These are phyloP conservation scores for Terrapene triunguis DNA, from an alignment of 2,113 vertebrate genomes.

Conservation along the genomic window DNA sequence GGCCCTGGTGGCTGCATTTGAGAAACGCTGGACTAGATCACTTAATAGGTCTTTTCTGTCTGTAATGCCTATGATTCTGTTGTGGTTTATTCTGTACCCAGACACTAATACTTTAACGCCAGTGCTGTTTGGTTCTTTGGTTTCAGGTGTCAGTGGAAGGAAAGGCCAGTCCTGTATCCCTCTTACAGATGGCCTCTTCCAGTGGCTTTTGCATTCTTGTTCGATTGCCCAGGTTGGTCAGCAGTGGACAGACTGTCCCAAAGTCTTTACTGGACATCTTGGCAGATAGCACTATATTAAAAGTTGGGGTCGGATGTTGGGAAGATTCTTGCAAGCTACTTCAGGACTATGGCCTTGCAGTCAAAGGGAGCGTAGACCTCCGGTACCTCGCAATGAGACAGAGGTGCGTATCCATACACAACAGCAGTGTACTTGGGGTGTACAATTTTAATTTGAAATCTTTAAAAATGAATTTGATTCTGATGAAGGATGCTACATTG, in stretches of 20 bases:
- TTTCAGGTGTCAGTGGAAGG: constrained; percentile 90
- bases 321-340: constrained; percentile 92
- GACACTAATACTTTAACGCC: background rate
- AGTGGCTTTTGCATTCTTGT: constrained; percentile 91
- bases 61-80: background rate
- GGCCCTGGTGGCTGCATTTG: too few relatives aligned
- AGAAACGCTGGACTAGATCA: background rate
- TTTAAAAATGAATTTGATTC: background rate
- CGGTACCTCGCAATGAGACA: constrained; percentile 90
- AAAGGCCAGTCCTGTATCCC: constrained; percentile 85
- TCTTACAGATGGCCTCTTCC: constrained; percentile 91
- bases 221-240: constrained; percentile 84
- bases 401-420: constrained; percentile 76
- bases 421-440: background rate
- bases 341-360: constrained; percentile 87
- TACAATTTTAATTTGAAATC: background rate
- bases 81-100: background rate
- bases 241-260: constrained; percentile 80
- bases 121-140: constrained; percentile 23
- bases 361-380: constrained; percentile 90
- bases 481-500: background rate
- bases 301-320: constrained; percentile 94
- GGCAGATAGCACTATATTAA: constrained; percentile 85
- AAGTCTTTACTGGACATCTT: constrained; percentile 86
- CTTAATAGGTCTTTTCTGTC: background rate